Base-by-base conservation (phyloP, 2,888 invertebrate species). In the Mythimna impura region DNA sequence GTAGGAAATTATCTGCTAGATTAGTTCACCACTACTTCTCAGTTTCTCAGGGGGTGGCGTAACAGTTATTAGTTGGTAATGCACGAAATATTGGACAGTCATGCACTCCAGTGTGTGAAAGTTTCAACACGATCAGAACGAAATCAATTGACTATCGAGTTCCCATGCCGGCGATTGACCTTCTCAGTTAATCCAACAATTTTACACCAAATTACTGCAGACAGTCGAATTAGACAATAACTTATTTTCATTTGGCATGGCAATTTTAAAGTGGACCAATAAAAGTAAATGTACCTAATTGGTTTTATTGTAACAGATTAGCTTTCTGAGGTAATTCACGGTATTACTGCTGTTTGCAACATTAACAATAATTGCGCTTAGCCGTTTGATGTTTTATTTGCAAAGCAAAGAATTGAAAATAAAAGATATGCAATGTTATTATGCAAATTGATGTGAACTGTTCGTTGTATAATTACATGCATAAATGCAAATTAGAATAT, bases 111-210 rank as follows among this genome's bases (percentile, higher is more conserved):
- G 65, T 76, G 77, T 83, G 80, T 71, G 72, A 80, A 73, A 82
- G 67, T 80, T 84, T 72, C 83, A 67, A 80, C 78, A 81, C 74
- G 30, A 69, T 62, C 50, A 67, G 71, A 75, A 61, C 58, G 66
- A 80, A 81, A 82, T 81, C 72, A 77, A 80, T 82, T 69, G 70
- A 80, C 78, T 77, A 72, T 71, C 36, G 73, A 67, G 77, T 80
- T 81, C 77, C 67, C 74, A 75, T 76, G 72, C 65, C 54, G 22
- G 36, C 47, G 52, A 25, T 25, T 71, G 73, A 70, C 67, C 72
- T 84, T 73, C 72, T 69, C 66, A 63, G 61, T 63, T 73, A 25
- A 68, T 61, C 68, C 14, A 50, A 65, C 68, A 55, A 61, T 66
- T 64, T 68, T n/a, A 72, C 67, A 63, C 36, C 20, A n/a, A 70